A percentile compares a stretch with the other conserved stretches of the same genome.
Evolutionary conservation across 2,113 vertebrate genomes (phyloP).

Genomic region (Solea solea): DNA sequence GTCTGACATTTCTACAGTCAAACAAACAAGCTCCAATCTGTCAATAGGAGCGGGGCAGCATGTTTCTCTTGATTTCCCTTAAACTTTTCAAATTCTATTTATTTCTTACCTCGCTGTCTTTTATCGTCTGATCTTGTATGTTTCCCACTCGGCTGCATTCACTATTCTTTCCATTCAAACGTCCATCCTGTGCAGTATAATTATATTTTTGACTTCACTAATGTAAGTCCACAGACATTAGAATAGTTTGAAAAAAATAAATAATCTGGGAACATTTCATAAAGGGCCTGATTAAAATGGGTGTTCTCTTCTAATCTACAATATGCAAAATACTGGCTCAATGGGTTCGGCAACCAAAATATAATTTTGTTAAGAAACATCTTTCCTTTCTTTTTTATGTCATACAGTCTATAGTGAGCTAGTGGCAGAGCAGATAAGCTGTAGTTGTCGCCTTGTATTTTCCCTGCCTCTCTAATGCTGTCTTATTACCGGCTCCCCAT

Average conservation of each 20-base stretch:
- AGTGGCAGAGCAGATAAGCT: slow-evolving; percentile 55
- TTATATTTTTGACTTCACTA: slow-evolving; percentile 5
- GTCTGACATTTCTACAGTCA: slow-evolving; percentile 68
- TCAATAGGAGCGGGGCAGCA: slow-evolving; percentile 40
- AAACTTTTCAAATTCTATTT: slow-evolving; percentile 17
- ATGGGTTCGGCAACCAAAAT: slow-evolving; percentile 20
- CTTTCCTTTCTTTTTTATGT: slow-evolving; percentile 24
- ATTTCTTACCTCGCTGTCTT: slow-evolving; percentile 4
- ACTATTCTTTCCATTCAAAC: slow-evolving; percentile 18
- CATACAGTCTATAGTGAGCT: slow-evolving; percentile 13
- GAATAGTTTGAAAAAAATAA: neutral
- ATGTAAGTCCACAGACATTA: neutral
- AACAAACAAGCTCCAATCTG: slow-evolving; percentile 65
- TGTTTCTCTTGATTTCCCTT: slow-evolving; percentile 12
- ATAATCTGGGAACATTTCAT: neutral
- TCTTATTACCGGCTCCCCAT: slow-evolving; percentile 61
- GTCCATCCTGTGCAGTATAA: neutral
- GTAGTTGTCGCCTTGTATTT: slow-evolving; percentile 43
- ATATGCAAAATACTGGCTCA: neutral
- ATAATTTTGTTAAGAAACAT: slow-evolving; percentile 24
- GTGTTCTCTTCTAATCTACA: neutral
- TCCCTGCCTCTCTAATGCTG: slow-evolving; percentile 52
- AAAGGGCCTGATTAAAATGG: neutral
- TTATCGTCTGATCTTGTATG: slow-evolving; percentile 10
- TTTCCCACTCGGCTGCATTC: slow-evolving; percentile 24